Percentiles rank a stretch among this genome's conserved stretches.
These are phyloP conservation scores for Geodia barretti DNA, from an alignment of 37 sponge, comb jelly and placozoan genomes.

Conservation along the genomic window DNA sequence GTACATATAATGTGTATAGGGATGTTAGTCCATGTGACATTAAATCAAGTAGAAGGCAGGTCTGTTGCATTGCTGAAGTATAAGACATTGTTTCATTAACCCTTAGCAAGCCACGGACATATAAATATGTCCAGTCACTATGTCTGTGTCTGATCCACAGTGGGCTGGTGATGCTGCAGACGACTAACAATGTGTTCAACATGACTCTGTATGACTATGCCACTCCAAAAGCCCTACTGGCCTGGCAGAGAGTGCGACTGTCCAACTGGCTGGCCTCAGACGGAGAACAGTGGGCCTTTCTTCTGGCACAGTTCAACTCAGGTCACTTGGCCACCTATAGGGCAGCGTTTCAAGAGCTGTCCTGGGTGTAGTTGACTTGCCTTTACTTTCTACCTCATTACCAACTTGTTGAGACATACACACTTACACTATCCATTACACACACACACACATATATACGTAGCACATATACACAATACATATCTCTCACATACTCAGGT, in stretches of 20 bases:
- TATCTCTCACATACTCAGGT: constrained; percentile 17
- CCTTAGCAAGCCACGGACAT: too few relatives aligned
- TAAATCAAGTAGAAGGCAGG: neutral
- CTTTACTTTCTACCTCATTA: too few relatives aligned
- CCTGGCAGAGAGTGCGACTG: constrained; percentile 75
- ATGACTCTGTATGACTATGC: constrained; percentile 25
- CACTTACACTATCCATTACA: too few relatives aligned
- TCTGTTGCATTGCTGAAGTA: neutral
- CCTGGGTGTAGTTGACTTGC: too few relatives aligned
- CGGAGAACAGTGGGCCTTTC: constrained; percentile 49
- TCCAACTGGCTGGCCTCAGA: constrained; percentile 64
- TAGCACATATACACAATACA: neutral
- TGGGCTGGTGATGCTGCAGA: constrained; percentile 71
- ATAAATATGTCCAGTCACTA: too few relatives aligned
- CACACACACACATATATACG: too few relatives aligned
- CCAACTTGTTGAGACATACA: too few relatives aligned
- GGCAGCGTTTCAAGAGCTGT: too few relatives aligned
- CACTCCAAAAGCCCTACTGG: constrained; percentile 53
- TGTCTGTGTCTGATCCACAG: constrained; percentile 21
- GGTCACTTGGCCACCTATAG: too few relatives aligned
- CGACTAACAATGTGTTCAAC: constrained; percentile 53
- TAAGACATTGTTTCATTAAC: too few relatives aligned
- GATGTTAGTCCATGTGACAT: too few relatives aligned
- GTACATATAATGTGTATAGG: too few relatives aligned
- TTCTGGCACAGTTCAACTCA: constrained; percentile 56